Evolutionary conservation across 2,797 vertebrate genomes (phyloP), one percentile per base, ranked within the genome.

Genomic region (Mallotus villosus): DNA sequence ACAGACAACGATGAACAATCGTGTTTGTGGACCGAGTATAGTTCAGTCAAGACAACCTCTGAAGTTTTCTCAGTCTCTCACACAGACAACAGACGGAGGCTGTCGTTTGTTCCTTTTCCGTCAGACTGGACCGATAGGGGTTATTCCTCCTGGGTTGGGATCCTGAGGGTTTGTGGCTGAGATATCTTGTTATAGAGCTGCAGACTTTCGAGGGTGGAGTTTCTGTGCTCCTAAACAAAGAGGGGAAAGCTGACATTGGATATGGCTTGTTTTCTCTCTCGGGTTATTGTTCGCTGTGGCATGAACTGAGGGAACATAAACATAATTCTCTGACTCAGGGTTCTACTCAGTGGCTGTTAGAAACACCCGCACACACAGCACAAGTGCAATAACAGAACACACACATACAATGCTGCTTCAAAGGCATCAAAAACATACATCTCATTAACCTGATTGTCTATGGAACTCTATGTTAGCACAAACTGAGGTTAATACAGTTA

Each of bases 171-270:
- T 72, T 46, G n/a, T 9, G 21, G 14, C n/a, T 63, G 21, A 27
- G 5, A 63, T 70, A 68, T 83, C 66, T 77, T 51, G 79, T 82
- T 16, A 93, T 94, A 93, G 93, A 93, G 67, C 72, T 80, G 2
- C 72, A 76, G 61, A 81, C 29, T 77, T 80, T 2, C 27, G 16
- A n/a, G 49, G 65, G 65, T 27, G 65, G 65, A 89, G 95, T 88
- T 69, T 87, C 74, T 76, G 29, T 66, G 16, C 68, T 19, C 4
- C 69, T 32, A 71, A 61, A 91, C 86, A 89, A 87, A 84, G 78
- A 80, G 76, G 53, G 60, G 79, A 85, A 82, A 79, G 19, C 57
- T 32, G 91, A 88, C 66, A 93, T 79, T 75, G 78, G 84, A 88
- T 86, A 89, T 75, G 51, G 69, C 63, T 73, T 80, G 70, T 80